Evolutionary conservation across 2,888 invertebrate species (phyloP).

Genomic region (Stictocephala bisonia): DNA sequence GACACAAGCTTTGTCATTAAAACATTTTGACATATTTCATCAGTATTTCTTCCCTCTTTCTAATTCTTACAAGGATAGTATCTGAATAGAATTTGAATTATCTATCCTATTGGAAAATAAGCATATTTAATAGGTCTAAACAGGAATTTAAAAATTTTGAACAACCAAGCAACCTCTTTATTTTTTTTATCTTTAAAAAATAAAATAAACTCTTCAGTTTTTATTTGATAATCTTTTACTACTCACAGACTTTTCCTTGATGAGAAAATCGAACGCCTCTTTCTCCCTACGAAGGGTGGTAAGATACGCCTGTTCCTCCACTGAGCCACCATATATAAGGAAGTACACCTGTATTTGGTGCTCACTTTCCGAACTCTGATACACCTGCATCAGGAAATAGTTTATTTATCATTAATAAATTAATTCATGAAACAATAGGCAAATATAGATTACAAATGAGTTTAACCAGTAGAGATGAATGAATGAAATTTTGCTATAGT

Average conservation of each 20-base stretch:
- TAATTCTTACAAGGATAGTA: too few species aligned
- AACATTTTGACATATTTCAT: too few species aligned
- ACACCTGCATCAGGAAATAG: conserved; percentile 70
- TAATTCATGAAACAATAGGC: too few species aligned
- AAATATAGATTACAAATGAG: too few species aligned
- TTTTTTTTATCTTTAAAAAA: neutral
- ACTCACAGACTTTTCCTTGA: conserved; percentile 84
- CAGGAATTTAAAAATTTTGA: too few species aligned
- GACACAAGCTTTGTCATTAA: too few species aligned
- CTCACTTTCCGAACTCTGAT: conserved; percentile 68
- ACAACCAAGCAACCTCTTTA: too few species aligned
- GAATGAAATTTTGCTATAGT: too few species aligned
- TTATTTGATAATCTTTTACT: neutral
- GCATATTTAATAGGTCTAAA: conserved; percentile 23
- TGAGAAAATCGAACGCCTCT: conserved; percentile 91
- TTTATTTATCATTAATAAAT: too few species aligned
- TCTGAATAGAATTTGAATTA: too few species aligned
- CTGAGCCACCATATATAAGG: conserved; percentile 89
- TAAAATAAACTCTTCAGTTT: neutral
- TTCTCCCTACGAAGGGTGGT: conserved; percentile 92
- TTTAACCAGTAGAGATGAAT: too few species aligned
- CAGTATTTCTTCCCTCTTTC: too few species aligned
- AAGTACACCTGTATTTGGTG: conserved; percentile 82
- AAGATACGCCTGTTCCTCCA: conserved; percentile 97
- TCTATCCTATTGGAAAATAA: neutral